phyloP scores from a whole-genome alignment of 2,113 vertebrate genomes.

The Protobothrops flavoviridis region DNA sequence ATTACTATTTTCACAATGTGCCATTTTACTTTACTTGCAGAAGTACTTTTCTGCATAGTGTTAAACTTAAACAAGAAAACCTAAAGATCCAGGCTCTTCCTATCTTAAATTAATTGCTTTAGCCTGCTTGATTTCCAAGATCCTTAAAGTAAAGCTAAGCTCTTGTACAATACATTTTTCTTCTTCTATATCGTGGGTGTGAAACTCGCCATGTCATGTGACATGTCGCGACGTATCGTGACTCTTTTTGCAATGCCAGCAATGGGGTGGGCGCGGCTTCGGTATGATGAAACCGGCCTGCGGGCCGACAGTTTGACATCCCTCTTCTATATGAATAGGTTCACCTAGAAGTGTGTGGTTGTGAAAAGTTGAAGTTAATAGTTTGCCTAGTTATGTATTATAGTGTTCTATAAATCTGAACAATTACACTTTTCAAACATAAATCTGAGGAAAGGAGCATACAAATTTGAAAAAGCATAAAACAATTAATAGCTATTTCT shows the following conservation, averaged over 20 bases:
- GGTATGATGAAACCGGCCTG: too few relatives aligned
- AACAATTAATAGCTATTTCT: conserved; percentile 18
- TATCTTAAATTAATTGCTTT: not conserved
- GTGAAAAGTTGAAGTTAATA: conserved; percentile 60
- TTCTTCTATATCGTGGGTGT: not conserved
- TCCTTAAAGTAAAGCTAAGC: conserved; percentile 37
- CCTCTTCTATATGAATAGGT: not conserved
- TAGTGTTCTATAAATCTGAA: conserved; percentile 59
- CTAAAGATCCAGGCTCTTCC: not conserved
- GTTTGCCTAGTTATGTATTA: conserved; percentile 57
- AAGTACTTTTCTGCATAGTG: not conserved
- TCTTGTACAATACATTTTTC: conserved; percentile 40
- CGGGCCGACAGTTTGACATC: too few relatives aligned
- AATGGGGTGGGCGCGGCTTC: too few relatives aligned
- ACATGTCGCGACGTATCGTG: too few relatives aligned
- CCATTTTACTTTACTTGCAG: conserved; percentile 46
- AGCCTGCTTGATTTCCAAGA: conserved; percentile 30
- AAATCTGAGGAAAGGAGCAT: conserved; percentile 42
- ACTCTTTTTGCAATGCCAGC: too few relatives aligned
- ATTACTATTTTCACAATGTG: conserved; percentile 44
- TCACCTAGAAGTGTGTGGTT: conserved; percentile 44
- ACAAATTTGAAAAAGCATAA: not conserved
- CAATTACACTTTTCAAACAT: conserved; percentile 45
- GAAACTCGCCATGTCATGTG: too few relatives aligned
- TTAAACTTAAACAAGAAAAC: not conserved